Percentiles rank a stretch among this genome's conserved stretches.
Evolutionary conservation across 2,888 invertebrate genomes (phyloP).

Genomic region (Dendrolimus pini): DNA sequence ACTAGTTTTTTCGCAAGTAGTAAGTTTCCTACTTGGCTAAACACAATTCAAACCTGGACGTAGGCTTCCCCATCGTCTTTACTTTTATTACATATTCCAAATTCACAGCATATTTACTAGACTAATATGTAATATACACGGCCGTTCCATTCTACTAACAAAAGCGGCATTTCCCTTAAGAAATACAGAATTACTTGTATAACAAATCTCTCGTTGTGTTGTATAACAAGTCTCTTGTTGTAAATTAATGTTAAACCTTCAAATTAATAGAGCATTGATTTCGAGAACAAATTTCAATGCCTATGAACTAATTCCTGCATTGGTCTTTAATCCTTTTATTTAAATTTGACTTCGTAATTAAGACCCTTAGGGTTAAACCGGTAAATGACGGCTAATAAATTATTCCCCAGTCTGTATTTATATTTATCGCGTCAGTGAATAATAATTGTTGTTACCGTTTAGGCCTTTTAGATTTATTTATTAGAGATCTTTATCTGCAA

Average conservation of each 20-base stretch:
- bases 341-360: not conserved
- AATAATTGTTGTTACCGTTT: constrained; percentile 13
- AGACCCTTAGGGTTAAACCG: not conserved
- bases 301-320: not conserved
- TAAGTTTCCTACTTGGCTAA: too few species aligned
- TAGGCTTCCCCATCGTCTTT: too few species aligned
- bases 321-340: not conserved
- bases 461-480: not conserved
- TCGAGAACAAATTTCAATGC: not conserved
- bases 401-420: constrained; percentile 1
- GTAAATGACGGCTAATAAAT: not conserved
- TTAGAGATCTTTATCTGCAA: not conserved
- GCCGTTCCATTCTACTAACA: too few species aligned
- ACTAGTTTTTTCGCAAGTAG: too few species aligned
- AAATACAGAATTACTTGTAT: too few species aligned
- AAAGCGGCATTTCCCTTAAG: too few species aligned
- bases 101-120: too few species aligned
- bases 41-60: too few species aligned
- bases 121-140: too few species aligned
- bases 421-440: constrained; percentile 11
- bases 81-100: too few species aligned
- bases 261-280: not conserved
- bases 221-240: too few species aligned
- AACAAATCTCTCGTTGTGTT: too few species aligned
- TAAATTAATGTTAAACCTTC: not conserved